A percentile compares a stretch with the other conserved stretches of the same genome.
These are phyloP conservation scores for Pogonocichla stellata DNA, from an alignment of 2,113 vertebrate genomes.

Conservation along the genomic window DNA sequence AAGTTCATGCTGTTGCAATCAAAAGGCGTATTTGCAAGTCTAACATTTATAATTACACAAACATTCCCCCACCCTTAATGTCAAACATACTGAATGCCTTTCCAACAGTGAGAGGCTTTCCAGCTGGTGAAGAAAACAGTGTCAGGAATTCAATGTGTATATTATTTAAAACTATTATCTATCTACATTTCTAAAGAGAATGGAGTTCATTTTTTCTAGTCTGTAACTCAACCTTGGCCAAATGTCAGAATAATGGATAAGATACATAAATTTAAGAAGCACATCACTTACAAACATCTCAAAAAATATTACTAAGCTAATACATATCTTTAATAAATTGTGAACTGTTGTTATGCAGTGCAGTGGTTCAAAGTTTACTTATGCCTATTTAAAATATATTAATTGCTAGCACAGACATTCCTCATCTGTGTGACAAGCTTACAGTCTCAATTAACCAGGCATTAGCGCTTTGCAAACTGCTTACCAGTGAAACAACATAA, in stretches of 20 bases:
- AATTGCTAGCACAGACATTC: neutral
- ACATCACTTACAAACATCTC: neutral
- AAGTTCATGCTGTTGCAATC: slow-evolving; percentile 60
- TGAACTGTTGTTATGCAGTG: neutral
- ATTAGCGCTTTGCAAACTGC: neutral
- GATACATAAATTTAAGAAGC: neutral
- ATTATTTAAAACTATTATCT: neutral
- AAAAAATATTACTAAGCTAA: neutral
- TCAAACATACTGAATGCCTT: slow-evolving; percentile 53
- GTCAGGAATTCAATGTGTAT: neutral
- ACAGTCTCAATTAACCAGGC: neutral
- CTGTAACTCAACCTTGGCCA: neutral
- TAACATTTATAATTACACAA: slow-evolving; percentile 62
- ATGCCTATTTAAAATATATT: neutral
- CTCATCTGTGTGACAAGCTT: neutral
- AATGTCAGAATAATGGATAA: neutral
- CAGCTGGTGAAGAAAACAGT: slow-evolving; percentile 46
- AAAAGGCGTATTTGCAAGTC: slow-evolving; percentile 54
- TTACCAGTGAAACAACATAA: neutral
- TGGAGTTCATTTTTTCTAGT: neutral
- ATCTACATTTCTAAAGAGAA: neutral
- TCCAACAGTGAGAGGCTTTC: slow-evolving; percentile 17
- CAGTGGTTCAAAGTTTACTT: neutral
- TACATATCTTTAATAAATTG: neutral
- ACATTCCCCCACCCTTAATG: slow-evolving; percentile 60